phyloP scores from a whole-genome alignment of 2,797 vertebrate species.

The Sebastes diploproa region DNA sequence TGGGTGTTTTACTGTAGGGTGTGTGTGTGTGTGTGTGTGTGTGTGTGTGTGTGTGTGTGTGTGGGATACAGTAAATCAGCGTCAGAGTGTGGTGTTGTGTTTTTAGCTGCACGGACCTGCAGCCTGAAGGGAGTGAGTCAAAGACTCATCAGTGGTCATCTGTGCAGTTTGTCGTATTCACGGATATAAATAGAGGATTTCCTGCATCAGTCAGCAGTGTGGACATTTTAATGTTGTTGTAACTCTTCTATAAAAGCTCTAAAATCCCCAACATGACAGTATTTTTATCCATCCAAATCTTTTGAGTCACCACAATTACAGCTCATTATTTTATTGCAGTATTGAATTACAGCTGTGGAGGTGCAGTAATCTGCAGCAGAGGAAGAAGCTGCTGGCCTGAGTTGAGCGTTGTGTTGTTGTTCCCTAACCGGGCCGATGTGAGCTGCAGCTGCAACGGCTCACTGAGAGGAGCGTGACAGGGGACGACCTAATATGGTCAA shows the following conservation, averaged over 20 bases:
- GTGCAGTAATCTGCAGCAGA: not conserved
- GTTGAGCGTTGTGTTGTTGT: constrained; percentile 29
- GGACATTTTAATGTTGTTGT: not conserved
- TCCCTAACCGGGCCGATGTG: constrained; percentile 3
- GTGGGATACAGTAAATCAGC: not conserved
- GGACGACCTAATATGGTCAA: constrained; percentile 65
- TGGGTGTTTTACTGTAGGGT: not conserved
- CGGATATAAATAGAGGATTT: not conserved
- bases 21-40: not conserved
- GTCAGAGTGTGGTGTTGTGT: not conserved
- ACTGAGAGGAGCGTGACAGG: constrained; percentile 33
- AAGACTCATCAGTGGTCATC: not conserved
- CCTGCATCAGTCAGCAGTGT: not conserved
- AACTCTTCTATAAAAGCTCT: not conserved
- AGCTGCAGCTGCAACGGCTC: constrained; percentile 65
- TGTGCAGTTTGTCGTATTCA: not conserved
- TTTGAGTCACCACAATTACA: not conserved
- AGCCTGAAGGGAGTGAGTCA: constrained; percentile 7
- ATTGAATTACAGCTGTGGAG: not conserved
- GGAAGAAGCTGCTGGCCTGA: constrained; percentile 38
- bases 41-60: too few relatives aligned
- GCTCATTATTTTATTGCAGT: not conserved
- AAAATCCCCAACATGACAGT: not conserved
- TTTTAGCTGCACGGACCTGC: not conserved
- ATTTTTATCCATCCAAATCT: not conserved